Conservation (phyloP, 1,140 invertebrate species). For the Agrilus planipennis region DNA sequence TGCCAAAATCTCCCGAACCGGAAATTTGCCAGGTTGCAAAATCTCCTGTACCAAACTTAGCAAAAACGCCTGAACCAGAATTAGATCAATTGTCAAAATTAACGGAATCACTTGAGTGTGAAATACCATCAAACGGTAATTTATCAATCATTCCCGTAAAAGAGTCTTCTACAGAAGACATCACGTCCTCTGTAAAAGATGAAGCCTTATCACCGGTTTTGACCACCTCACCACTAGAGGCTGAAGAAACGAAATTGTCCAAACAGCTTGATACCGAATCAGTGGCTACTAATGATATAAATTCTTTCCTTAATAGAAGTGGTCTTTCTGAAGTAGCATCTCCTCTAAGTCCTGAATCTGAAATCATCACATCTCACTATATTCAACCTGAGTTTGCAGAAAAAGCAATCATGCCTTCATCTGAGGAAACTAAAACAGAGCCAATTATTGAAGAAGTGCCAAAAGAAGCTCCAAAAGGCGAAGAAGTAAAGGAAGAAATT, state of each 20-base stretch:
- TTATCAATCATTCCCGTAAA: too few relatives aligned
- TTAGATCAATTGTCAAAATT: background rate
- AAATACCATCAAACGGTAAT: too few relatives aligned
- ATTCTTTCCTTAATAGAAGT: conserved; percentile 18
- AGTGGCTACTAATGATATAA: conserved; percentile 15
- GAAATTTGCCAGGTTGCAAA: background rate
- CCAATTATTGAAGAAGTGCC: conserved; percentile 11
- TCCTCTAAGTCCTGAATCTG: conserved; percentile 17
- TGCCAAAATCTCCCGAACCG: conserved; percentile 10
- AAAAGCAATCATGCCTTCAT: conserved; percentile 18
- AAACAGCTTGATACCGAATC: conserved; percentile 14
- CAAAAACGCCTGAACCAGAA: background rate
- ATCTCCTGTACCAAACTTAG: background rate
- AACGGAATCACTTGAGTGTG: background rate
- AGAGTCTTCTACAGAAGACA: conserved; percentile 19
- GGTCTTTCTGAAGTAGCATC: conserved; percentile 12
- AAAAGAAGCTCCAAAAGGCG: conserved; percentile 7
- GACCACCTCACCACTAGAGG: background rate
- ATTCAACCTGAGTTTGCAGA: conserved; percentile 21
- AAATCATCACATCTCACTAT: conserved; percentile 14
- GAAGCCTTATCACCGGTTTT: conserved; percentile 14
- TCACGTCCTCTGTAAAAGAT: conserved; percentile 25
- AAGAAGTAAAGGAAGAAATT: conserved; percentile 16
- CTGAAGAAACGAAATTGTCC: background rate
- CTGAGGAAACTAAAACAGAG: conserved; percentile 19